A percentile compares a stretch with the other conserved stretches of the same genome.
Conservation (phyloP, 2,888 invertebrate genomes). For the Eilema sororculum region DNA sequence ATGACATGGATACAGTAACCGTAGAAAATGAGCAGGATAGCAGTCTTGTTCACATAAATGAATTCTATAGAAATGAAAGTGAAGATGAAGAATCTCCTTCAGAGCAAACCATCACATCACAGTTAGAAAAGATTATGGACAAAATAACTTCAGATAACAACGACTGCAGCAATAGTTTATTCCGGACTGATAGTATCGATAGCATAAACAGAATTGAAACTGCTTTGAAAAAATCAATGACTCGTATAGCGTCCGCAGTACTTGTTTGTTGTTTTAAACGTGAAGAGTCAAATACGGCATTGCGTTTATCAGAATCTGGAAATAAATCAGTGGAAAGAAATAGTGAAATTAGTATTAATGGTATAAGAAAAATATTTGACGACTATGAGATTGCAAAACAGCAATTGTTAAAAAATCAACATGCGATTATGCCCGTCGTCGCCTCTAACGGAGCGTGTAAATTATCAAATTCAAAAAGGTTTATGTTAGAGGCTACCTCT, state of each 20-base stretch:
- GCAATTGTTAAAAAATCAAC: neutral
- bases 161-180: conserved; percentile 19
- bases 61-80: conserved; percentile 22
- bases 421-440: neutral
- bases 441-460: neutral
- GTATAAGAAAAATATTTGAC: conserved; percentile 32
- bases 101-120: conserved; percentile 56
- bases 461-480: conserved; percentile 24
- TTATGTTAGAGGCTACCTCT: conserved; percentile 58
- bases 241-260: conserved; percentile 33
- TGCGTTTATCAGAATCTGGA: conserved; percentile 43
- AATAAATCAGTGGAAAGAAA: conserved; percentile 49
- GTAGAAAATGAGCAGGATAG: conserved; percentile 62
- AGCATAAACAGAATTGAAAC: conserved; percentile 54
- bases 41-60: conserved; percentile 18
- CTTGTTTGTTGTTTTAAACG: conserved; percentile 13
- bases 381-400: conserved; percentile 36
- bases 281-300: neutral
- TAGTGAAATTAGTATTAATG: conserved; percentile 36
- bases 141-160: conserved; percentile 53
- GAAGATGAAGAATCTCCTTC: conserved; percentile 40
- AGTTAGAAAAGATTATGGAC: conserved; percentile 61
- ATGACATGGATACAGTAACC: conserved; percentile 62
- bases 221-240: conserved; percentile 48
- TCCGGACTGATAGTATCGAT: conserved; percentile 36